phyloP scores from a whole-genome alignment of 2,113 vertebrate species.

The Heteronetta atricapilla region DNA sequence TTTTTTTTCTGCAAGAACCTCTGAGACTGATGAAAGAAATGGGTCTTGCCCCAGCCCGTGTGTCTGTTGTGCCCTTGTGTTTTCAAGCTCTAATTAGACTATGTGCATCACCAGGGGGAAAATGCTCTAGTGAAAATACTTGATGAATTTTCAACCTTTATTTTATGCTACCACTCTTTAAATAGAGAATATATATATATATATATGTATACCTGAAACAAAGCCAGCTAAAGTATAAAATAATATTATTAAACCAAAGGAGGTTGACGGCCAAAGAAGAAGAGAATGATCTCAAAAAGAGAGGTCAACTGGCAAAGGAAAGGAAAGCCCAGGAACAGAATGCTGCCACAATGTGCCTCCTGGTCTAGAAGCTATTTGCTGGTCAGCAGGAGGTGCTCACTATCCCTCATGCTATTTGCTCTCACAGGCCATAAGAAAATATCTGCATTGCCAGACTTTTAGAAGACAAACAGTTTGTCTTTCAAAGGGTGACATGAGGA shows the following conservation, averaged over 20 bases:
- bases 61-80: neutral
- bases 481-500: neutral
- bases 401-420: neutral
- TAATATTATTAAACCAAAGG: neutral
- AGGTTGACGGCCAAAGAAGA: neutral
- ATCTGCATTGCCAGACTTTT: too few species aligned
- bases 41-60: neutral
- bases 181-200: neutral
- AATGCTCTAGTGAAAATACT: neutral
- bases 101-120: neutral
- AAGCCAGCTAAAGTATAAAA: neutral
- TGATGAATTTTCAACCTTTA: neutral
- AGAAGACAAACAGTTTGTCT: neutral
- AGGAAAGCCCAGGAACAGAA: neutral
- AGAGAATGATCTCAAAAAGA: neutral
- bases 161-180: neutral
- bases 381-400: neutral
- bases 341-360: accelerated
- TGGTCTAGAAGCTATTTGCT: neutral
- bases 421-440: accelerated
- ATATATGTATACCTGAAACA: neutral
- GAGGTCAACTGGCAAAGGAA: neutral
- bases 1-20: neutral
- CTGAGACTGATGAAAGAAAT: neutral
- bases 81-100: neutral